Percentiles rank a stretch among this genome's conserved stretches.
Conservation (phyloP, 1,140 invertebrate species). For the Potamilus streckersoni region DNA sequence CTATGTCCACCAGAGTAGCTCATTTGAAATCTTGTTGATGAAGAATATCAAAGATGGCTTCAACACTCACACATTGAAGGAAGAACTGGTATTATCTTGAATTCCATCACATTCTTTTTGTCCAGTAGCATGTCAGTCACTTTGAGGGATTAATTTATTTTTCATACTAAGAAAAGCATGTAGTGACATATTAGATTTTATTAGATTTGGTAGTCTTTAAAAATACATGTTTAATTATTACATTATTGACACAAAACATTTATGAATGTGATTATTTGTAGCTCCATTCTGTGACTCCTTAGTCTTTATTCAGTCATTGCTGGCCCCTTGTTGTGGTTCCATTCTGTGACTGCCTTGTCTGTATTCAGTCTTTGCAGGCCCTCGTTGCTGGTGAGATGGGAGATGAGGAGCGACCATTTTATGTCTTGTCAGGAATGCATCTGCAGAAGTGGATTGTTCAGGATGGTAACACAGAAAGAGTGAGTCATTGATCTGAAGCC, state of each 20-base stretch:
- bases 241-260: not conserved
- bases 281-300: not conserved
- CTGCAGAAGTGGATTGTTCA: constrained; percentile 79
- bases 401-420: constrained; percentile 70
- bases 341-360: not conserved
- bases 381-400: constrained; percentile 44
- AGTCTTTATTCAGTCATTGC: constrained; percentile 46
- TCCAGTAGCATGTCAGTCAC: no score
- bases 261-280: not conserved
- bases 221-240: not conserved
- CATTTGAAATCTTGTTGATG: not conserved
- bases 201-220: no score
- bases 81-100: no score
- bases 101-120: no score
- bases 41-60: no score
- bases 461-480: constrained; percentile 62
- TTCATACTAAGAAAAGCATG: no score
- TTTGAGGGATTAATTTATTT: no score
- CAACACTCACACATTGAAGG: no score
- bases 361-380: constrained; percentile 53
- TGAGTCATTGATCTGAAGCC: constrained; percentile 7
- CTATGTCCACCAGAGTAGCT: no score
- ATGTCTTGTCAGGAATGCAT: constrained; percentile 76
- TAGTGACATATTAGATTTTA: no score
- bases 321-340: constrained; percentile 32